These are phyloP conservation scores for Hippocampus zosterae DNA, from an alignment of 2,113 vertebrate species.

Conservation along the genomic window DNA sequence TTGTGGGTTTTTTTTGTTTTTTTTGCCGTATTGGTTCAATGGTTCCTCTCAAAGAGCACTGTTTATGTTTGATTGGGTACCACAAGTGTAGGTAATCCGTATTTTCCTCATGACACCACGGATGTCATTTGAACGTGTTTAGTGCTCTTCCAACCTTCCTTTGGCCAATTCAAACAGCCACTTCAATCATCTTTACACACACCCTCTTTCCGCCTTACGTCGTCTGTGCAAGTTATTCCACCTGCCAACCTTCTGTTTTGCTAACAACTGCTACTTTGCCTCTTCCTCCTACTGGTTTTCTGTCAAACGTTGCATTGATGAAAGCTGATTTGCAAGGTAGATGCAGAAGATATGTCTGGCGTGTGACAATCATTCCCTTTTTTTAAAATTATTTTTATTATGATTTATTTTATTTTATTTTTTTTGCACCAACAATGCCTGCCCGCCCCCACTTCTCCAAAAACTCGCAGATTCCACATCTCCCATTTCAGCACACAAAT, in stretches of 20 bases:
- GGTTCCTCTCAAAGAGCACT: background rate
- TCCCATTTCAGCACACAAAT: background rate
- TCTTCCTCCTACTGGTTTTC: constrained; percentile 85
- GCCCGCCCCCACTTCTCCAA: constrained; percentile 16
- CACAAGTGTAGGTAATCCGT: constrained; percentile 3
- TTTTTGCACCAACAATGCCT: constrained; percentile 37
- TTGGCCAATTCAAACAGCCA: constrained; percentile 54
- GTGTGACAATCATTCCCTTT: constrained; percentile 70
- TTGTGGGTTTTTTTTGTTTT: constrained; percentile 11
- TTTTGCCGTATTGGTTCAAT: background rate
- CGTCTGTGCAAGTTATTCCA: constrained; percentile 54
- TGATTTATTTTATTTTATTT: constrained; percentile 17
- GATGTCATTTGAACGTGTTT: background rate
- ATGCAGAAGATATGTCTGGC: constrained; percentile 80
- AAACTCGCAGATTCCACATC: constrained; percentile 28
- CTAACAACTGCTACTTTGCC: constrained; percentile 93
- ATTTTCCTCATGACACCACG: constrained; percentile 62
- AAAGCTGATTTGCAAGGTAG: constrained; percentile 99
- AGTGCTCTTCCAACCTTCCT: constrained; percentile 23
- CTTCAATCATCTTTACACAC: constrained; percentile 4
- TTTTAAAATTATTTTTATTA: no score
- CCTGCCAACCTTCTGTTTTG: constrained; percentile 85
- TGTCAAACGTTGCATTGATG: constrained; percentile 98
- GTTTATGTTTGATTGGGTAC: background rate
- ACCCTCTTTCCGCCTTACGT: constrained; percentile 17